phyloP scores from a whole-genome alignment of 2,113 vertebrate genomes.

The Silurus asotus region DNA sequence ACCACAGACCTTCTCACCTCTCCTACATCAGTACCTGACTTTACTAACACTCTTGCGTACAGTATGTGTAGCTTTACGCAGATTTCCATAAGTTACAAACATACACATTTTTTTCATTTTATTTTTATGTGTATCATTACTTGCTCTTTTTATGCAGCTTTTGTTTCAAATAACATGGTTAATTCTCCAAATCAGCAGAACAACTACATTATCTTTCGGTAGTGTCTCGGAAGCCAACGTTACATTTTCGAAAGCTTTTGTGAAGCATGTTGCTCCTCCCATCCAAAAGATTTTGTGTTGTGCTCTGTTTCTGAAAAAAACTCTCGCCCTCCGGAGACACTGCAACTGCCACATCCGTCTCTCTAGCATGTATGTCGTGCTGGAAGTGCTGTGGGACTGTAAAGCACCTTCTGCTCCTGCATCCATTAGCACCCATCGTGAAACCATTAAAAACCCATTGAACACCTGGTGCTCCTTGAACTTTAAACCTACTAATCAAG shows the following conservation, averaged over 20 bases:
- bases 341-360: not conserved
- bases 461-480: conserved; percentile 62
- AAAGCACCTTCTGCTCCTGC: not conserved
- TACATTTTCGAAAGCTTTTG: not conserved
- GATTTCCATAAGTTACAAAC: too few relatives aligned
- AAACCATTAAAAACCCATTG: conserved; percentile 50
- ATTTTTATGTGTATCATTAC: not conserved
- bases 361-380: not conserved
- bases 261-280: not conserved
- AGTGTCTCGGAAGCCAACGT: not conserved
- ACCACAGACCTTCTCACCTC: too few relatives aligned
- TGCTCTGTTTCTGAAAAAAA: not conserved
- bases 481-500: conserved; percentile 49
- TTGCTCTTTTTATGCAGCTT: not conserved
- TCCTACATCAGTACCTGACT: too few relatives aligned
- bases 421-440: conserved; percentile 54
- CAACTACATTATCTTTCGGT: not conserved
- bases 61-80: too few relatives aligned
- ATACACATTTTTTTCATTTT: too few relatives aligned
- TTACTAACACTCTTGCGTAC: too few relatives aligned
- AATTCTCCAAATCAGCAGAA: not conserved
- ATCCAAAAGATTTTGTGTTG: not conserved
- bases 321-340: not conserved
- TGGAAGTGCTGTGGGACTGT: not conserved
- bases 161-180: not conserved